A percentile compares a stretch with the other conserved stretches of the same genome.
Conservation (phyloP, 2,888 invertebrate genomes). For the Noctua fimbriata region DNA sequence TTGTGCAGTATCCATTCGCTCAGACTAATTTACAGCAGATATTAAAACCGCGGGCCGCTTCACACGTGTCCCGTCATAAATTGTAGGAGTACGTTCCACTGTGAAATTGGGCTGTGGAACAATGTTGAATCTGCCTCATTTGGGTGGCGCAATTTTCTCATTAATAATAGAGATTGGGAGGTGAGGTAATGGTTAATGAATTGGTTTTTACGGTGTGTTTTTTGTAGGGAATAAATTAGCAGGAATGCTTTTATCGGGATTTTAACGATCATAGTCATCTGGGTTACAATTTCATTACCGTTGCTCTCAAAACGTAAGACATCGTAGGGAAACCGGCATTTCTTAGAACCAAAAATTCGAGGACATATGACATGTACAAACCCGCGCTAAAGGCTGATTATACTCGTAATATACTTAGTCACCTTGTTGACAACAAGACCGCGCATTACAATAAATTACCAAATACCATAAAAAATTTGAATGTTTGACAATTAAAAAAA, state of each 20-base stretch:
- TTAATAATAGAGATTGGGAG: constrained; percentile 61
- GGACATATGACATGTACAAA: background rate
- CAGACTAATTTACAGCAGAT: constrained; percentile 83
- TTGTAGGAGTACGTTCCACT: constrained; percentile 65
- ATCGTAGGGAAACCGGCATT: background rate
- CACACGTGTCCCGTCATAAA: constrained; percentile 79
- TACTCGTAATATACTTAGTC: background rate
- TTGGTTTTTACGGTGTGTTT: constrained; percentile 28
- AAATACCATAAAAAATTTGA: too few species aligned
- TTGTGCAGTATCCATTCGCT: constrained; percentile 71
- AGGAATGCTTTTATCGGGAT: background rate
- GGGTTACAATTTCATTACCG: background rate
- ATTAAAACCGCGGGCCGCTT: constrained; percentile 82
- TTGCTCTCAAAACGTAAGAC: background rate
- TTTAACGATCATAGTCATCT: background rate
- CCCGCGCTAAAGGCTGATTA: background rate
- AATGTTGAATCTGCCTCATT: constrained; percentile 66
- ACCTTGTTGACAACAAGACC: background rate
- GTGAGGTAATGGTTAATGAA: constrained; percentile 51
- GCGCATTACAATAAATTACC: too few species aligned
- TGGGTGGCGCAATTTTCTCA: constrained; percentile 63
- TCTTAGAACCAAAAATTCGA: background rate
- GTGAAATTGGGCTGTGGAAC: constrained; percentile 63
- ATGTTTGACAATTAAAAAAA: too few species aligned
- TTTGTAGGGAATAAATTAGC: constrained; percentile 1